Evolutionary conservation across 2,797 vertebrate genomes (phyloP).

Genomic region (Ataeniobius toweri): DNA sequence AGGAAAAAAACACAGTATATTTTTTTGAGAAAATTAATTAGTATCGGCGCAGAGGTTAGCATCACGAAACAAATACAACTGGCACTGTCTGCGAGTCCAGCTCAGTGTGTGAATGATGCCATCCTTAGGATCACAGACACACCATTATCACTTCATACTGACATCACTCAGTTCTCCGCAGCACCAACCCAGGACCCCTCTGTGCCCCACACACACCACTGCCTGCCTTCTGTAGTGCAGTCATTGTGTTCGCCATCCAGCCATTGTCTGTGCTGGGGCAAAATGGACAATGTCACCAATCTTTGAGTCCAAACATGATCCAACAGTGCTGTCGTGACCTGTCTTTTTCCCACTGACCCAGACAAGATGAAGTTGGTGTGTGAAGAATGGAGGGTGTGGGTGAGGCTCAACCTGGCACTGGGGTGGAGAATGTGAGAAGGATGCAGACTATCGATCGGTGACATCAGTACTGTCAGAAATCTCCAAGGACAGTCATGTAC

Average conservation of each 20-base stretch:
- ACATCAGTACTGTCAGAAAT: constrained; percentile 29
- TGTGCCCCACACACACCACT: constrained; percentile 20
- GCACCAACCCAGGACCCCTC: constrained; percentile 20
- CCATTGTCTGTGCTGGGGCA: constrained; percentile 53
- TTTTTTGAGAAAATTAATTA: background rate
- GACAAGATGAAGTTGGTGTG: constrained; percentile 45
- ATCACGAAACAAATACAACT: constrained; percentile 19
- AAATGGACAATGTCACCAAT: constrained; percentile 56
- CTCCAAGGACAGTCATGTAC: constrained; percentile 11
- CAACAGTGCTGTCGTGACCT: constrained; percentile 57
- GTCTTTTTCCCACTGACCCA: constrained; percentile 36
- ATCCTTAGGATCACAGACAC: constrained; percentile 74
- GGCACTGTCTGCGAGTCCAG: constrained; percentile 47
- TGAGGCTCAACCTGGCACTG: constrained; percentile 57
- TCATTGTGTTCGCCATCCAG: constrained; percentile 53
- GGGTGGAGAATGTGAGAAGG: constrained; percentile 15
- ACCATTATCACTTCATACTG: constrained; percentile 75
- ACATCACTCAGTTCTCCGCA: constrained; percentile 72
- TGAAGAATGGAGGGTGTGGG: constrained; percentile 26
- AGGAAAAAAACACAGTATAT: background rate
- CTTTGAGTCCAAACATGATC: constrained; percentile 57
- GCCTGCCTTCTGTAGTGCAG: constrained; percentile 45
- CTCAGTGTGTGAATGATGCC: constrained; percentile 70
- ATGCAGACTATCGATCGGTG: constrained; percentile 26
- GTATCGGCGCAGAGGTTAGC: background rate